Conservation (phyloP, 2,113 vertebrate genomes). For the Macrotis lagotis region DNA sequence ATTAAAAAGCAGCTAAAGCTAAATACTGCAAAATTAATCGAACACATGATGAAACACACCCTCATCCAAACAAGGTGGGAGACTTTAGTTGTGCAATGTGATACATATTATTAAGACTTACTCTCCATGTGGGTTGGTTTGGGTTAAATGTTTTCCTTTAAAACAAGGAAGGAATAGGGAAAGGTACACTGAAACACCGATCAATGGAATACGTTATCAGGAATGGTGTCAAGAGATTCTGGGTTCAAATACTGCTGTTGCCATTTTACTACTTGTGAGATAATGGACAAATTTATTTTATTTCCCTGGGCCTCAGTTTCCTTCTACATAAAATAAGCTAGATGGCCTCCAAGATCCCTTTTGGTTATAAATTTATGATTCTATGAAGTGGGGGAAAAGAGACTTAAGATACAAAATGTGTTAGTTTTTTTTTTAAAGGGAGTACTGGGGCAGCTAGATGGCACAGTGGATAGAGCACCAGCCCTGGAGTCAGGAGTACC, state of each 20-base stretch:
- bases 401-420: neutral
- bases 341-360: neutral
- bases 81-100: neutral
- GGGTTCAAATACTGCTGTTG: neutral
- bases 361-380: neutral
- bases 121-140: neutral
- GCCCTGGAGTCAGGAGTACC: too few species aligned
- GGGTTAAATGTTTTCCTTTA: neutral
- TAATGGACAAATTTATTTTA: neutral
- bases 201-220: too few species aligned
- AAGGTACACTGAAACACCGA: too few species aligned
- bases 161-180: neutral
- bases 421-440: neutral
- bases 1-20: neutral
- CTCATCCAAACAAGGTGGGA: neutral
- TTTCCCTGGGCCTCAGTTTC: neutral
- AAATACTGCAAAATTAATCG: neutral
- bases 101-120: neutral
- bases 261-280: neutral
- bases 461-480: too few species aligned
- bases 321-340: neutral
- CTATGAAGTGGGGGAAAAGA: neutral
- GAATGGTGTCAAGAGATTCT: neutral
- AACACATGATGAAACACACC: neutral
- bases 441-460: too few species aligned